Conservation (phyloP, 2,113 vertebrate genomes). For the Sorex araneus region DNA sequence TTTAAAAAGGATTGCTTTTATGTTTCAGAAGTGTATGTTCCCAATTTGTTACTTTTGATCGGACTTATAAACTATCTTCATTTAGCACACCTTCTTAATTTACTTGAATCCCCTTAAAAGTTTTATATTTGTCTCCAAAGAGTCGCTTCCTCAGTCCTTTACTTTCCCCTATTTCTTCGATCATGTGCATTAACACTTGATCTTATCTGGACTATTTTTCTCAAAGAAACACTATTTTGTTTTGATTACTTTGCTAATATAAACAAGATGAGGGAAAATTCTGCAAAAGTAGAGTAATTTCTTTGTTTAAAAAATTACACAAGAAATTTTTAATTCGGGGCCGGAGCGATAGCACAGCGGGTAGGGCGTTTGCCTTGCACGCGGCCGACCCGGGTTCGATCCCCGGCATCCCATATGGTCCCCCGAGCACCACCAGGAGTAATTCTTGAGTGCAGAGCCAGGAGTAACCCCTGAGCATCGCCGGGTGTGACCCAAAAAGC, state of each 20-base stretch:
- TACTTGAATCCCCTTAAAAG: neutral
- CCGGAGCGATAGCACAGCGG: no score
- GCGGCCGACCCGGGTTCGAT: no score
- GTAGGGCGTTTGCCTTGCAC: no score
- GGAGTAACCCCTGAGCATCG: no score
- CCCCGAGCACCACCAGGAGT: no score
- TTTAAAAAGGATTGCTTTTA: neutral
- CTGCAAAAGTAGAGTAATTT: neutral
- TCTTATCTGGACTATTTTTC: slow-evolving; percentile 3
- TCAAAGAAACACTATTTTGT: neutral
- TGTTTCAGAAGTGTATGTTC: neutral
- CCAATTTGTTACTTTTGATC: neutral
- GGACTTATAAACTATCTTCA: neutral
- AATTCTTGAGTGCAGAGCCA: no score
- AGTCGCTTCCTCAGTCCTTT: neutral
- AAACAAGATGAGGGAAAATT: neutral
- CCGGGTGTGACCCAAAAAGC: no score
- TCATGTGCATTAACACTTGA: neutral
- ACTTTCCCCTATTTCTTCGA: neutral
- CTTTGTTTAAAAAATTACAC: neutral
- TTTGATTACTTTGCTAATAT: neutral
- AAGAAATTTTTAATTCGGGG: no score
- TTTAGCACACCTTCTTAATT: no score
- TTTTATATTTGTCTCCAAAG: slow-evolving; percentile 18
- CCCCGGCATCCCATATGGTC: no score